Conservation (phyloP, 2,113 vertebrate genomes). For the Eurystomus gularis region DNA sequence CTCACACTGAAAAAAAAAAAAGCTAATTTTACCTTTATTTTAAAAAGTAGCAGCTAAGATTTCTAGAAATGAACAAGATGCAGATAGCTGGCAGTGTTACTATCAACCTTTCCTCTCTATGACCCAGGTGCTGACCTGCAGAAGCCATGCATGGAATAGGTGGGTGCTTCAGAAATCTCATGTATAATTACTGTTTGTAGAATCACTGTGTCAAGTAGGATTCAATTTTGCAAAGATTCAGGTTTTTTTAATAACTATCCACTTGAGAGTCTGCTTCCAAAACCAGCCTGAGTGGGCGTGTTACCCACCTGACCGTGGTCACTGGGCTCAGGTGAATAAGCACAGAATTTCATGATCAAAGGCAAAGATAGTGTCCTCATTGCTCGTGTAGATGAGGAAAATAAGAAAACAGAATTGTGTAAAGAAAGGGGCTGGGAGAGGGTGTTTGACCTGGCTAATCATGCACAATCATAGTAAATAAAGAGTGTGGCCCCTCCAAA, state of each 20-base stretch:
- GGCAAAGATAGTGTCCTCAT: background rate
- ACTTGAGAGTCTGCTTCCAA: background rate
- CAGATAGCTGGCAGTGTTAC: background rate
- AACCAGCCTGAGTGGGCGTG: background rate
- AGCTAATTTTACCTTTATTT: background rate
- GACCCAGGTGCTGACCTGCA: background rate
- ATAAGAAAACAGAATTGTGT: background rate
- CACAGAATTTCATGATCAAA: background rate
- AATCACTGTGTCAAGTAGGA: background rate
- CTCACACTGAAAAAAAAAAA: background rate
- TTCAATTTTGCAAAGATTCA: background rate
- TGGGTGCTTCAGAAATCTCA: background rate
- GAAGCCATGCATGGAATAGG: background rate
- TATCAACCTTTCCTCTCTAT: background rate
- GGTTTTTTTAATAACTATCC: background rate
- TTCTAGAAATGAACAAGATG: background rate
- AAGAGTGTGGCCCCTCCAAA: background rate
- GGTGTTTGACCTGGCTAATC: background rate
- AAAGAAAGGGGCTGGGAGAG: background rate
- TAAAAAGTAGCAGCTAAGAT: background rate
- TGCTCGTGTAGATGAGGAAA: background rate
- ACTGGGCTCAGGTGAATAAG: background rate
- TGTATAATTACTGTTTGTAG: background rate
- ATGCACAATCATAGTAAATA: background rate
- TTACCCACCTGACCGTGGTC: background rate